phyloP scores from a whole-genome alignment of 2,888 invertebrate genomes.

The Blastobasis adustella region DNA sequence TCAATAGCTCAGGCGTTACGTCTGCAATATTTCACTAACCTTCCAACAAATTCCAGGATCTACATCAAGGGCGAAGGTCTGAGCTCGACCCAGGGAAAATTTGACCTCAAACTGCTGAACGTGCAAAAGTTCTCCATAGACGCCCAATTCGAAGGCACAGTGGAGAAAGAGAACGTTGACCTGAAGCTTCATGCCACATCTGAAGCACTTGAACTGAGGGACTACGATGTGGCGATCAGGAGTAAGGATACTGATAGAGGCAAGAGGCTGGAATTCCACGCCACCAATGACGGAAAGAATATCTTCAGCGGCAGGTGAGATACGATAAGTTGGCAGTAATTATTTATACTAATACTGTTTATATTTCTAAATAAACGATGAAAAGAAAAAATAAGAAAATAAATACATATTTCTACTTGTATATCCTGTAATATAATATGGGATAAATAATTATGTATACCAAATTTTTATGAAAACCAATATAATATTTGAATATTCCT shows the following conservation, averaged over 20 bases:
- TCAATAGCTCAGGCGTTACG: too few species aligned
- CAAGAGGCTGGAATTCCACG: slow-evolving; percentile 77
- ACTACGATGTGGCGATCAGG: slow-evolving; percentile 77
- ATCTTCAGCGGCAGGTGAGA: slow-evolving; percentile 80
- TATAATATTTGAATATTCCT: too few species aligned
- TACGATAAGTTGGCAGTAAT: too few species aligned
- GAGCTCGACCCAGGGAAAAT: slow-evolving; percentile 74
- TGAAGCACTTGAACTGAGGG: slow-evolving; percentile 77
- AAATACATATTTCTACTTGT: too few species aligned
- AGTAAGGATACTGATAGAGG: slow-evolving; percentile 76
- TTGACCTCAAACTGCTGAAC: slow-evolving; percentile 72
- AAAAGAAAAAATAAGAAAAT: too few species aligned
- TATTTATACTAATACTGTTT: too few species aligned
- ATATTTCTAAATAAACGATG: too few species aligned
- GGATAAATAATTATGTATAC: too few species aligned
- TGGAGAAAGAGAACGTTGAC: slow-evolving; percentile 79
- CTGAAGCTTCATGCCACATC: slow-evolving; percentile 78
- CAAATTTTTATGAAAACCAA: too few species aligned
- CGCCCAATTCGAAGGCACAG: slow-evolving; percentile 66
- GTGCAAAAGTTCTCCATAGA: slow-evolving; percentile 70
- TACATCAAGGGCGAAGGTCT: slow-evolving; percentile 52
- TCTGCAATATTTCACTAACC: not conserved
- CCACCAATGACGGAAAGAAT: slow-evolving; percentile 78
- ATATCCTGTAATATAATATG: too few species aligned
- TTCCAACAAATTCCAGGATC: slow-evolving; percentile 29